Conservation (phyloP, 2,888 invertebrate genomes). For the Myopa testacea region DNA sequence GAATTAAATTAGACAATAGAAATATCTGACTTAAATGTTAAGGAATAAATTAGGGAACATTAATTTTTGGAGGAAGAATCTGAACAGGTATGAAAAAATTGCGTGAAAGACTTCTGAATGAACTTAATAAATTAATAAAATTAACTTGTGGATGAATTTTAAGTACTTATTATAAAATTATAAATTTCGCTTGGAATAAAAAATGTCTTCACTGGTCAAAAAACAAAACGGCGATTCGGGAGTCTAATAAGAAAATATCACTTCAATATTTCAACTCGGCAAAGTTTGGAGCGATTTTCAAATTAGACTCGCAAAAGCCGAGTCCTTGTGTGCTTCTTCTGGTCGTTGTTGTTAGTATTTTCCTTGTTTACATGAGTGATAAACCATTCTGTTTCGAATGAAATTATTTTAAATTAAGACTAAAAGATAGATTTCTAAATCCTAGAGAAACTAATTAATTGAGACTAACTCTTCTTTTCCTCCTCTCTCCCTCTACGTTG, state of each 20-base stretch:
- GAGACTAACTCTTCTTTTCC: conserved; percentile 26
- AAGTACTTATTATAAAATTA: not conserved
- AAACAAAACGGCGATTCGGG: conserved; percentile 63
- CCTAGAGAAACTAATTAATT: conserved; percentile 36
- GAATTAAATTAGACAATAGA: no score
- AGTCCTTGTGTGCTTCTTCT: conserved; percentile 30
- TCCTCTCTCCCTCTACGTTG: not conserved
- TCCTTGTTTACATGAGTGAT: no score
- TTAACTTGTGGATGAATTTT: not conserved
- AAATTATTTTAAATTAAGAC: not conserved
- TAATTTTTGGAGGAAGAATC: no score
- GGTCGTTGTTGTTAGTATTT: not conserved
- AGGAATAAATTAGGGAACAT: not conserved
- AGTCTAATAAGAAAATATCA: conserved; percentile 66
- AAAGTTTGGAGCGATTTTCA: conserved; percentile 54
- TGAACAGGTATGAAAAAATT: no score
- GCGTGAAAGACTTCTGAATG: not conserved
- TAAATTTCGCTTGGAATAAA: not conserved
- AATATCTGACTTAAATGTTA: not conserved
- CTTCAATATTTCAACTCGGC: not conserved
- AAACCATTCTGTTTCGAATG: no score
- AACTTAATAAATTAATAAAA: not conserved
- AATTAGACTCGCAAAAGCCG: conserved; percentile 68
- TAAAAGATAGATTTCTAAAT: conserved; percentile 38
- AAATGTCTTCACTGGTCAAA: not conserved